Evolutionary conservation across 2,113 vertebrate species (phyloP).

Genomic region (Nipponia nippon): DNA sequence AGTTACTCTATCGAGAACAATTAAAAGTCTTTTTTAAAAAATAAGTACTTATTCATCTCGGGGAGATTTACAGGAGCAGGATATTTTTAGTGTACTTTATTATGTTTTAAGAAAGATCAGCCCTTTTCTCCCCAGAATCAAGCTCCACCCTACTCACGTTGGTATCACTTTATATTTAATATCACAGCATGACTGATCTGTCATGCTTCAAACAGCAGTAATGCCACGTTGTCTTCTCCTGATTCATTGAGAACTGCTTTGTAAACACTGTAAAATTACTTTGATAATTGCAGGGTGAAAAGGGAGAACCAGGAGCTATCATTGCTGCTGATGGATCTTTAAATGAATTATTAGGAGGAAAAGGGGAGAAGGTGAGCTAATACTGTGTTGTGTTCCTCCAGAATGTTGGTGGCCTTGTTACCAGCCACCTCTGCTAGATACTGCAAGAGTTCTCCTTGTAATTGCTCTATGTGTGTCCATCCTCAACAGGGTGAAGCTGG

Average conservation of each 20-base stretch:
- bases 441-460: not conserved
- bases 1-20: not conserved
- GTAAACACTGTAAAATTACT: not conserved
- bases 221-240: not conserved
- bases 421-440: not conserved
- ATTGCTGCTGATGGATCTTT: slow-evolving; percentile 73
- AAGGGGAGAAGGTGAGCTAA: slow-evolving; percentile 76
- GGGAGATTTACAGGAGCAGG: not conserved
- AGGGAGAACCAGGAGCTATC: slow-evolving; percentile 83
- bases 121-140: not conserved
- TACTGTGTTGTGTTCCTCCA: not conserved
- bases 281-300: slow-evolving; percentile 83
- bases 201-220: not conserved
- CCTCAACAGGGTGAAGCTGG: slow-evolving; percentile 83
- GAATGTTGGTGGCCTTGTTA: not conserved
- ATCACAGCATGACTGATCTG: not conserved
- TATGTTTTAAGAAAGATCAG: not conserved
- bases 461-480: not conserved
- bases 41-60: not conserved
- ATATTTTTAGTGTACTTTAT: not conserved
- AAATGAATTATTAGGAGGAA: slow-evolving; percentile 65
- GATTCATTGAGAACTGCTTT: not conserved
- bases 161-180: not conserved
- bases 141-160: not conserved
- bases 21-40: not conserved